Evolutionary conservation across 2,888 invertebrate genomes (phyloP).

Genomic region (Dascillus cervinus): DNA sequence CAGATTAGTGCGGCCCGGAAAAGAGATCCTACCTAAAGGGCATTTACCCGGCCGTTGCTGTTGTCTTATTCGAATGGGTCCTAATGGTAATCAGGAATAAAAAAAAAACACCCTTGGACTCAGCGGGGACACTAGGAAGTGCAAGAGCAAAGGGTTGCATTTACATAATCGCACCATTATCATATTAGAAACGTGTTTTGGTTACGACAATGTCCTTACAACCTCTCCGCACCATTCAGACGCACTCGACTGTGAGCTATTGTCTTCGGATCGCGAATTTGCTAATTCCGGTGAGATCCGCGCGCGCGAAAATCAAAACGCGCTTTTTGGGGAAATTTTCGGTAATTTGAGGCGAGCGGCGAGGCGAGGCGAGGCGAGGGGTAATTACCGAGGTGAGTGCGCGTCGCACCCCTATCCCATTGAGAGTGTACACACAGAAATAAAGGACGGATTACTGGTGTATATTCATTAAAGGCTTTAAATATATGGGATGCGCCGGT

Average conservation of each 20-base stretch:
- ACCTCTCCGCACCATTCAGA: slow-evolving; percentile 22
- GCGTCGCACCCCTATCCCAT: slow-evolving; percentile 19
- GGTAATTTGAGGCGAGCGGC: not conserved
- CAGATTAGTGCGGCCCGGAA: no score
- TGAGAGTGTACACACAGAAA: slow-evolving; percentile 25
- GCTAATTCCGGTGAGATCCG: no score
- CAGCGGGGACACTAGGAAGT: slow-evolving; percentile 13
- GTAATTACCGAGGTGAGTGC: slow-evolving; percentile 25
- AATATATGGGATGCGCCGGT: slow-evolving; percentile 21
- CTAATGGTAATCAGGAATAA: no score
- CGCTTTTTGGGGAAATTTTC: no score
- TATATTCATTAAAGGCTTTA: slow-evolving; percentile 33
- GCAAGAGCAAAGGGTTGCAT: slow-evolving; percentile 28
- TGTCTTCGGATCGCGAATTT: no score
- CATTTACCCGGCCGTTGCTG: slow-evolving; percentile 9
- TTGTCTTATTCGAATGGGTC: slow-evolving; percentile 2
- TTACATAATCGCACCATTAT: slow-evolving; percentile 37
- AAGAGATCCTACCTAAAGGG: no score
- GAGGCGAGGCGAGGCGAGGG: slow-evolving; percentile 17
- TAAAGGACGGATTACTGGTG: slow-evolving; percentile 33
- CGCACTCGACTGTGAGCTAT: slow-evolving; percentile 29
- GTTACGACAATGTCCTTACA: slow-evolving; percentile 23
- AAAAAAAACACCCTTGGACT: slow-evolving; percentile 4
- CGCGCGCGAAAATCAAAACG: no score
- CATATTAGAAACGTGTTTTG: slow-evolving; percentile 32